Percentiles rank a stretch among this genome's conserved stretches.
These are phyloP conservation scores for Phylloscopus trochiloides DNA, from an alignment of 2,113 vertebrate genomes.

Conservation along the genomic window DNA sequence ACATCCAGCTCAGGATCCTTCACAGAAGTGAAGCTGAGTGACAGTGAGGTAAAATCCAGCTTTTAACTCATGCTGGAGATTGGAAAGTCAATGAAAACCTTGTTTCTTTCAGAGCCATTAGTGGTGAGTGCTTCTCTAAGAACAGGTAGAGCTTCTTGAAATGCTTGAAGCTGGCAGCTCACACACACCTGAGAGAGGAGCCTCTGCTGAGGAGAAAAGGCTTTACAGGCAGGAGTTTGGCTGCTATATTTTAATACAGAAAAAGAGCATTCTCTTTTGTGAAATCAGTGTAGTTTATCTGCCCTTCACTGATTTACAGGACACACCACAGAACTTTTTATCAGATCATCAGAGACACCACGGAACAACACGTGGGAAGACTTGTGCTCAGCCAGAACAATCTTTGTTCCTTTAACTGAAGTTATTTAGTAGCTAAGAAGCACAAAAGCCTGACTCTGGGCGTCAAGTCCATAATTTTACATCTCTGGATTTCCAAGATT, in stretches of 20 bases:
- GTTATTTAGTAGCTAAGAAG: not conserved
- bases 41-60: constrained; percentile 59
- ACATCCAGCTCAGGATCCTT: constrained; percentile 47
- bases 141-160: not conserved
- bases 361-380: not conserved
- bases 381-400: not conserved
- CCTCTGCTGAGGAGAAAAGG: not conserved
- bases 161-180: not conserved
- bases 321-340: not conserved
- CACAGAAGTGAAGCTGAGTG: constrained; percentile 62
- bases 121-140: not conserved
- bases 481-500: not conserved
- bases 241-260: not conserved
- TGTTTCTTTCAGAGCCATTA: constrained; percentile 13
- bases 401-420: not conserved
- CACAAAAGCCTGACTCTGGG: not conserved
- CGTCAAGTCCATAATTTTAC: not conserved
- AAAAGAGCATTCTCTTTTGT: not conserved
- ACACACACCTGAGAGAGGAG: not conserved
- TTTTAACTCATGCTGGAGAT: constrained; percentile 61
- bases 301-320: not conserved
- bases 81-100: constrained; percentile 54
- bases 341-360: not conserved
- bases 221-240: not conserved
- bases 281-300: not conserved